phyloP scores from a whole-genome alignment of 2,113 vertebrate species.

The Elephas maximus region DNA sequence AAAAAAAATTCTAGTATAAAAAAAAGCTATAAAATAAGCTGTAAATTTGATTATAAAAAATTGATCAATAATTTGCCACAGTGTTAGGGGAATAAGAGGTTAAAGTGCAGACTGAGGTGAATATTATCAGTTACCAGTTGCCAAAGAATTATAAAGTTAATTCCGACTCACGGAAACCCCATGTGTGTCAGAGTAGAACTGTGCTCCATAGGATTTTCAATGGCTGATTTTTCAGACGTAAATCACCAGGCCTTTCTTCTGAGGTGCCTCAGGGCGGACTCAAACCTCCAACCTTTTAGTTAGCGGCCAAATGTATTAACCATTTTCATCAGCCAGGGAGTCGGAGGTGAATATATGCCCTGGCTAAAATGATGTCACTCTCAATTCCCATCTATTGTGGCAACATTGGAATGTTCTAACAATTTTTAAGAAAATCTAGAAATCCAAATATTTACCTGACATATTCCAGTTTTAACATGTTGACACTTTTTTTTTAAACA shows the following conservation, averaged over 20 bases:
- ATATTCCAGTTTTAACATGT: neutral
- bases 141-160: neutral
- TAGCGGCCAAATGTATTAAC: neutral
- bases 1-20: neutral
- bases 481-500: neutral
- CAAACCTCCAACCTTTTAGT: neutral
- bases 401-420: neutral
- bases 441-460: neutral
- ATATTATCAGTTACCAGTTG: neutral
- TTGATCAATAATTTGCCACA: neutral
- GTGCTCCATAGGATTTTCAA: neutral
- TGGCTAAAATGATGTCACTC: neutral
- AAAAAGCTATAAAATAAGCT: neutral
- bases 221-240: neutral
- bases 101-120: neutral
- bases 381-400: neutral
- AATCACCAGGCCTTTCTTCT: neutral
- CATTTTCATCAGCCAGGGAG: neutral
- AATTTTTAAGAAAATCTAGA: constrained; percentile 25
- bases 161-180: neutral
- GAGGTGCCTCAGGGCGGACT: neutral
- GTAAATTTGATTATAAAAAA: neutral
- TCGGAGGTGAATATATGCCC: neutral
- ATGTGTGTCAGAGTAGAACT: neutral
- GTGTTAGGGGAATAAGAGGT: neutral